phyloP scores from a whole-genome alignment of 1,140 invertebrate genomes.

The Monomorium pharaonis region DNA sequence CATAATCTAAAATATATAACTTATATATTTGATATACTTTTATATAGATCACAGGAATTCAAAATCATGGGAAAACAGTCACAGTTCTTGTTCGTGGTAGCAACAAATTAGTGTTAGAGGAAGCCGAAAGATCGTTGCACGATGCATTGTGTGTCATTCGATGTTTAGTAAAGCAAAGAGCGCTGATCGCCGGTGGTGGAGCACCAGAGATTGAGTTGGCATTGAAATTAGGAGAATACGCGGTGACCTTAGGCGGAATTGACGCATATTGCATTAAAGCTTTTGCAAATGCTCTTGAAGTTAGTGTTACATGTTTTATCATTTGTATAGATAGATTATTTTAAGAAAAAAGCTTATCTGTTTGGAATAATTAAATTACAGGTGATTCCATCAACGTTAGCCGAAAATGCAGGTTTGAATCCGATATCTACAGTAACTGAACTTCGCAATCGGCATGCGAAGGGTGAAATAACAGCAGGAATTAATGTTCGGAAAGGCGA shows the following conservation, averaged over 20 bases:
- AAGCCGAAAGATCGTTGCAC: conserved; percentile 98
- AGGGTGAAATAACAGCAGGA: conserved; percentile 93
- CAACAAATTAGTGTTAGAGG: conserved; percentile 98
- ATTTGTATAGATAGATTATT: neutral
- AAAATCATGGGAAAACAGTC: conserved; percentile 95
- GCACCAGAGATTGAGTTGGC: conserved; percentile 98
- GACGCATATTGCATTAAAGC: conserved; percentile 98
- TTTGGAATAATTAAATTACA: conserved; percentile 63
- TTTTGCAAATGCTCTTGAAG: conserved; percentile 98
- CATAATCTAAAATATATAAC: neutral
- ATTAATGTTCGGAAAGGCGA: conserved; percentile 98
- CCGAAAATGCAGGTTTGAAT: conserved; percentile 99
- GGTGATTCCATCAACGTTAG: conserved; percentile 96
- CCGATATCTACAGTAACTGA: conserved; percentile 99
- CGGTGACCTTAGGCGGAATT: conserved; percentile 94
- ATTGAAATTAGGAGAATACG: conserved; percentile 92
- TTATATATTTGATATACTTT: conserved; percentile 27
- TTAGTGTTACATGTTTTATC: conserved; percentile 79
- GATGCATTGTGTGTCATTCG: conserved; percentile 99
- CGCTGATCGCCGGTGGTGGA: conserved; percentile 97
- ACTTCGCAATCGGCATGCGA: conserved; percentile 96
- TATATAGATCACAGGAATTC: conserved; percentile 93
- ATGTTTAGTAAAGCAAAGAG: conserved; percentile 97
- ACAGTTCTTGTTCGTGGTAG: conserved; percentile 97
- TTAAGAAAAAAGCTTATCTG: no score